Base-by-base conservation (phyloP, 53 echinoderm and acorn worm species). In the Apostichopus leukothele region DNA sequence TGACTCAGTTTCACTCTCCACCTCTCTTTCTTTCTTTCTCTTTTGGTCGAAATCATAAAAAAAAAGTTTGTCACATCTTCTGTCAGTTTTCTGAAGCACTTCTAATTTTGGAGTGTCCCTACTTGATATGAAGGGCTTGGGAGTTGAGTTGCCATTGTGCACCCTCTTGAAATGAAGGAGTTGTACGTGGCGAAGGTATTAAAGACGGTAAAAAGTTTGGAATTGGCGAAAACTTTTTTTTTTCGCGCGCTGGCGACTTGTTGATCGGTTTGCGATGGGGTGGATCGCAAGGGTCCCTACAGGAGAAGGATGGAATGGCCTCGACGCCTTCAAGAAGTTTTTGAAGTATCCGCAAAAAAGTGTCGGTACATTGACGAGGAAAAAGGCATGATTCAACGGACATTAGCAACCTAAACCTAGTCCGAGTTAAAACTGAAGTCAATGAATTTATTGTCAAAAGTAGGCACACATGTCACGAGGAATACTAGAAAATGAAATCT, bases 231-330 rank as follows among this genome's bases (percentile, higher is more conserved):
- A 59, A n/a, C 21, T 59, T 59, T 39, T 39, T 2, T 39, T 39
- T 39, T 59, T 55, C 55, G 57, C 60, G 53, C 81, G 81, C 54
- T 55, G 54, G 81, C 81, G 22, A 19, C 55, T 81, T 81, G 60
- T 81, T 81, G 81, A 52, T 81, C 81, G 81, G 81, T 55, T 81
- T 81, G 81, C 81, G 81, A 81, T 81, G 81, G 81, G 55, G 81
- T 81, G 81, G 81, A 81, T 81, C 81, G 81, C 54, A 81, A 59
- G 59, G 54, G 81, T 81, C 59, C 59, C 55, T 59, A 7, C 25
- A 54, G 5, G 81, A 81, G 55, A 81, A 59, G 4, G 19, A 54
- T 19, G 23, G 21, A 18, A 12, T 51, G 23, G 81, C 81, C 81
- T 81, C 20, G 81, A 54, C 81, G 81, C 81, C 81, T 53, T 22